Evolutionary conservation across 2,797 vertebrate genomes (phyloP).

Genomic region (Molossus molossus): DNA sequence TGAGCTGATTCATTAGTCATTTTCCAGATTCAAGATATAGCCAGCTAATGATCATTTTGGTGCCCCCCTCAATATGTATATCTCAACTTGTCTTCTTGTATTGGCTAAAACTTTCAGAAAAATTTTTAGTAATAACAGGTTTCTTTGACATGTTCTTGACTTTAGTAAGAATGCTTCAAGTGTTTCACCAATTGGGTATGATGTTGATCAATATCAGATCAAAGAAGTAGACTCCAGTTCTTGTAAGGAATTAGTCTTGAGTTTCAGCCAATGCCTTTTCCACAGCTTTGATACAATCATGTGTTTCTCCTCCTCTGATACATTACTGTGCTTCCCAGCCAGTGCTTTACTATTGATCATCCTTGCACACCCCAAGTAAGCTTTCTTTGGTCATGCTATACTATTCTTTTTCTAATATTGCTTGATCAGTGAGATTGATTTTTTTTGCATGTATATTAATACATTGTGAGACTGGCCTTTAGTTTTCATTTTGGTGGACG

Average conservation of each 20-base stretch:
- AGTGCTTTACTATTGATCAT: slow-evolving; percentile 47
- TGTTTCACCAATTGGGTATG: neutral
- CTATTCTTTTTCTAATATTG: neutral
- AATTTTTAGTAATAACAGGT: slow-evolving; percentile 10
- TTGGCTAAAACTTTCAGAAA: neutral
- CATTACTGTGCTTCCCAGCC: neutral
- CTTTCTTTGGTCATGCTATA: neutral
- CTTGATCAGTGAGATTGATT: neutral
- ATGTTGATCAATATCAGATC: slow-evolving; percentile 5
- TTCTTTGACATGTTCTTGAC: neutral
- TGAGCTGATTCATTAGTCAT: neutral
- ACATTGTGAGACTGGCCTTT: neutral
- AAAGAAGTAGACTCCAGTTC: neutral
- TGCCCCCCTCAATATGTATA: too few relatives aligned
- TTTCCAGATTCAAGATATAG: neutral
- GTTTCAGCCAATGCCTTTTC: slow-evolving; percentile 26
- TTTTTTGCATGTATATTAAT: neutral
- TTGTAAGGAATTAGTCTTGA: slow-evolving; percentile 3
- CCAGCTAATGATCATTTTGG: neutral
- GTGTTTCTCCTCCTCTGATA: neutral
- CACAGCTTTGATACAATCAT: neutral
- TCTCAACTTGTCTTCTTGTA: neutral
- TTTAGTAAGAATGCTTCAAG: slow-evolving; percentile 11
- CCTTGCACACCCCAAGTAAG: neutral
- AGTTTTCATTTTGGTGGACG: neutral